A percentile compares a stretch with the other conserved stretches of the same genome.
Evolutionary conservation across 2,888 invertebrate species (phyloP).

Genomic region (Galeopsomyia nigrocyanea): DNA sequence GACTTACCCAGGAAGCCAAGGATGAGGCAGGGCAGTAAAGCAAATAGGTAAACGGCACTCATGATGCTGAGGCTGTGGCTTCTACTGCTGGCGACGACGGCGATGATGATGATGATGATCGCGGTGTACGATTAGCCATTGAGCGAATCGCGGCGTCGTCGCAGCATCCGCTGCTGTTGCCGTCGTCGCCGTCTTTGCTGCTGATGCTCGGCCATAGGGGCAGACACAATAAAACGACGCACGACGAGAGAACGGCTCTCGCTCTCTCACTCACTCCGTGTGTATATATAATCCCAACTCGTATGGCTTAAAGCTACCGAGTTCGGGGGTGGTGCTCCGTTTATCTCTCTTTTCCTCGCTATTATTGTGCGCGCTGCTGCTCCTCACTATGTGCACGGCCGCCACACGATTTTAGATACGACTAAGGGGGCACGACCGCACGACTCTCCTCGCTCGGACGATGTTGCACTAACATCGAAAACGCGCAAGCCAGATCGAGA

Average conservation of each 20-base stretch:
- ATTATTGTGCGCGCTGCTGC: no score
- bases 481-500: no score
- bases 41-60: conserved; percentile 64
- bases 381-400: no score
- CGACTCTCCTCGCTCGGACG: no score
- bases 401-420: no score
- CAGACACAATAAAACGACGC: conserved; percentile 21
- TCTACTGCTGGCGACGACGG: not conserved
- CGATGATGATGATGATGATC: conserved; percentile 24
- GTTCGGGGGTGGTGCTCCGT: no score
- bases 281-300: no score
- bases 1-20: conserved; percentile 65
- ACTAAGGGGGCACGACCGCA: no score
- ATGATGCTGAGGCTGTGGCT: conserved; percentile 50
- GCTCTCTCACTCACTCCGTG: no score
- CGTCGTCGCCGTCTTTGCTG: conserved; percentile 12
- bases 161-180: conserved; percentile 10
- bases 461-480: no score
- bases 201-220: conserved; percentile 45
- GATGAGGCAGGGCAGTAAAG: conserved; percentile 62
- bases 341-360: no score
- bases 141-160: conserved; percentile 59
- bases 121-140: conserved; percentile 60
- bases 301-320: no score
- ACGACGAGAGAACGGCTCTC: not conserved